phyloP scores from a whole-genome alignment of 2,113 vertebrate genomes.

The Ceyx margarethae region DNA sequence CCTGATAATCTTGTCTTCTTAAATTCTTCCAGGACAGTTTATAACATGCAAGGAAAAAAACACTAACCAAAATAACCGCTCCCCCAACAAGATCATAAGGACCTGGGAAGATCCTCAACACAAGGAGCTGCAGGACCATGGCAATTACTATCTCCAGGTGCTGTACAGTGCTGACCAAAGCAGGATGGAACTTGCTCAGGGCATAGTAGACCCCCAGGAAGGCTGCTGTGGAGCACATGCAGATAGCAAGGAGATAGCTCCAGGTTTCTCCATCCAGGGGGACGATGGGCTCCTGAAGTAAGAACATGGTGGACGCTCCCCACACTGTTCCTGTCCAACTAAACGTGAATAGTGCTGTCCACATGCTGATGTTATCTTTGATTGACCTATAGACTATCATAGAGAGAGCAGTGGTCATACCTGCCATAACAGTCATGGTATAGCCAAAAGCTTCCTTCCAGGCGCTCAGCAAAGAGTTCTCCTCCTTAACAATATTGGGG shows the following conservation, averaged over 20 bases:
- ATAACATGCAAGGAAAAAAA: conserved; percentile 89
- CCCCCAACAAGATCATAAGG: conserved; percentile 89
- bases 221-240: conserved; percentile 93
- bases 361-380: conserved; percentile 96
- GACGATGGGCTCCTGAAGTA: conserved; percentile 96
- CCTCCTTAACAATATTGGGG: conserved; percentile 89
- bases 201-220: conserved; percentile 97
- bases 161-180: conserved; percentile 96
- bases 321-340: conserved; percentile 96
- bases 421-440: conserved; percentile 96
- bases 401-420: conserved; percentile 92
- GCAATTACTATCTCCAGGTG: conserved; percentile 95
- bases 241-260: conserved; percentile 95
- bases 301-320: conserved; percentile 96
- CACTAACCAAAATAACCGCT: conserved; percentile 90
- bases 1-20: conserved; percentile 90
- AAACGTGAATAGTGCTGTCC: conserved; percentile 97
- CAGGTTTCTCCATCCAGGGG: conserved; percentile 94
- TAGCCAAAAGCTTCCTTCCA: conserved; percentile 99
- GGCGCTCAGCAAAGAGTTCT: conserved; percentile 86
- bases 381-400: conserved; percentile 98
- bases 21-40: conserved; percentile 91
- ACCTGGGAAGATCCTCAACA: conserved; percentile 89
- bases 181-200: conserved; percentile 94
- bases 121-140: conserved; percentile 94